Conservation (phyloP, 2,797 vertebrate species). For the Pangasius larnaudii region DNA sequence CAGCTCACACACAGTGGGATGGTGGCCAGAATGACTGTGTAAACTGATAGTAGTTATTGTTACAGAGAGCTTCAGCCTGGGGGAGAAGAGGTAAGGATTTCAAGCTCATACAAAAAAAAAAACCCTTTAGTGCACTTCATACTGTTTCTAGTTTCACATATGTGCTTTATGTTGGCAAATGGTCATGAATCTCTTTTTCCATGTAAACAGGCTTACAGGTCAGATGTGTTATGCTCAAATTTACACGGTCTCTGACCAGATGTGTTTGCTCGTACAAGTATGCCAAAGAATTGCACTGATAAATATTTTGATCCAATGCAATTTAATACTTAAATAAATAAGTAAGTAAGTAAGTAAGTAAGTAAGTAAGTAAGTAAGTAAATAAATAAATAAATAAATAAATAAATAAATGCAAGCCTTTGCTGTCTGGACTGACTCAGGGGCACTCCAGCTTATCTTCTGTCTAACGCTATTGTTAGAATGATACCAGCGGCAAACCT, state of each 20-base stretch:
- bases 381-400: too few species aligned
- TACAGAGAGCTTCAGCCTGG: background rate
- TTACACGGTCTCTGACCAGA: background rate
- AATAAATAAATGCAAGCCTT: background rate
- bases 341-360: too few species aligned
- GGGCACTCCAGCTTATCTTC: background rate
- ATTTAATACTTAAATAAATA: background rate
- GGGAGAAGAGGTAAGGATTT: background rate
- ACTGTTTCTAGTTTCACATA: background rate
- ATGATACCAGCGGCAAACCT: background rate
- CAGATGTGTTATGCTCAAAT: background rate
- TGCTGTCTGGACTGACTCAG: background rate
- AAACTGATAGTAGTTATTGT: background rate
- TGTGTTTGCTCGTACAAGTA: background rate
- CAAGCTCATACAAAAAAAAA: background rate
- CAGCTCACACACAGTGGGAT: background rate
- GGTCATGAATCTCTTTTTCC: background rate
- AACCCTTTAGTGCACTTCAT: background rate
- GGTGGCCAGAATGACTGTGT: slow-evolving; percentile 4
- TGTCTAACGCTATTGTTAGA: background rate
- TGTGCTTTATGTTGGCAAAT: background rate
- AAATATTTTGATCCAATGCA: background rate
- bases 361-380: background rate
- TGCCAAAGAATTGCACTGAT: background rate
- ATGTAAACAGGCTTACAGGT: background rate